Conservation (phyloP, 2,888 invertebrate species). For the Aphrophora alni region DNA sequence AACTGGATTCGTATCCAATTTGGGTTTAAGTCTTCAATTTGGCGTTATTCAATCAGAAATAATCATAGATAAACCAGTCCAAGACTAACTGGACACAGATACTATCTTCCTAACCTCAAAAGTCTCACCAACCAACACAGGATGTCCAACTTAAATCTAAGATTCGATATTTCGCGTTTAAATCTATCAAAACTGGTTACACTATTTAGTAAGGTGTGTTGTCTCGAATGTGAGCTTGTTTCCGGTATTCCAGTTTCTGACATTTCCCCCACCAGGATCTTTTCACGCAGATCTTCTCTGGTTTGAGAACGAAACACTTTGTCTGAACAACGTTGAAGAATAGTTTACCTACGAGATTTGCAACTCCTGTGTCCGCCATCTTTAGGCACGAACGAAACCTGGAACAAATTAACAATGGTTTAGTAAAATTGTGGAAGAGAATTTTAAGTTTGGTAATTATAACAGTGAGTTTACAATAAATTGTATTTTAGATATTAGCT, state of each 20-base stretch:
- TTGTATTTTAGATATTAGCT: too few species aligned
- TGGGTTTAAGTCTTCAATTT: too few species aligned
- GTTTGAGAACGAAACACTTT: slow-evolving; percentile 87
- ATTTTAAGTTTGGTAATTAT: too few species aligned
- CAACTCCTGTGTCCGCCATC: slow-evolving; percentile 82
- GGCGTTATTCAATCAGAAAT: too few species aligned
- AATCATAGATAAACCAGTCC: too few species aligned
- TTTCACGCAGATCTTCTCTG: slow-evolving; percentile 76
- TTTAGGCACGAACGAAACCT: slow-evolving; percentile 94
- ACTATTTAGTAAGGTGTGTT: slow-evolving; percentile 69
- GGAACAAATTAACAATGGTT: slow-evolving; percentile 54
- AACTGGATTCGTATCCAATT: too few species aligned
- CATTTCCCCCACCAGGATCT: slow-evolving; percentile 87
- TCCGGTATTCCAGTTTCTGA: slow-evolving; percentile 67
- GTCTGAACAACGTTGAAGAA: slow-evolving; percentile 97
- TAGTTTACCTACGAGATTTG: slow-evolving; percentile 88
- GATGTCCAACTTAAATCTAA: not conserved
- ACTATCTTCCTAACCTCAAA: not conserved
- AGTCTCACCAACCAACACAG: not conserved
- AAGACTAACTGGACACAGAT: not conserved
- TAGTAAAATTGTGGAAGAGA: not conserved
- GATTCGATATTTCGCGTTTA: not conserved
- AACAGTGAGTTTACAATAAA: too few species aligned
- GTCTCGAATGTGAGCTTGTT: slow-evolving; percentile 76
- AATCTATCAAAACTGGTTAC: not conserved